Base-by-base conservation (phyloP, 1,140 invertebrate genomes). In the Aphaenogaster rudis region DNA sequence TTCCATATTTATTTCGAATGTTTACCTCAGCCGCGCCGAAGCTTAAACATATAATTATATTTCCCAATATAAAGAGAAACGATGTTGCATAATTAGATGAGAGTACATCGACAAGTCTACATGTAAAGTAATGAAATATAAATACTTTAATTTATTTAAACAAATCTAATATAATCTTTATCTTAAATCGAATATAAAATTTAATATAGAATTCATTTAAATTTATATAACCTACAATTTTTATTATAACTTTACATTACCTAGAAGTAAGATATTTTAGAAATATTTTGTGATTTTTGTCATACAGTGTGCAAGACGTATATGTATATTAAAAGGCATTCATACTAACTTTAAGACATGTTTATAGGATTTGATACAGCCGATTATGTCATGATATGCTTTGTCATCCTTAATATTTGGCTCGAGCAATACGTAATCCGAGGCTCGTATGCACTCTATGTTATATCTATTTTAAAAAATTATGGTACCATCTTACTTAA, bases 21-120 rank as follows among this genome's bases (percentile, higher is more conserved):
- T 57, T 71, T 81, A 81, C 78, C 36, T 81, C 36, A 28, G 78
- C 78, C 5, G 50, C 4, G 5, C 15, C 15, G 8, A 82, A 82
- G 3, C 39, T 61, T 11, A 82, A 39, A 11, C 17, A 17, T 21
- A 82, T 48, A 1, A 63, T 1, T 0, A 17, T 33, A 28, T 15
- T 63, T 82, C 67, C 80, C 13, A 82, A 1, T 3, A 48, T 6
- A 48, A 82, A 59, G 1, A 74, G 28, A 28, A 74, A 82, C 4
- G 28, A 48, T 39, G 28, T 50, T 74, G 42, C 21, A 9, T 61
- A 72, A 3, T 28, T n/a, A 17, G 69, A 48, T 39, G 67, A 74
- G 0, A 82, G 42, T 13, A 61, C 0, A 28, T 82, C 80, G 11
- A 42, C 48, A 74, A 82, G 36, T 36, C 80, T 82, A 9, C 0